Base-by-base conservation (phyloP, 2,797 vertebrate species). In the Myripristis murdjan region DNA sequence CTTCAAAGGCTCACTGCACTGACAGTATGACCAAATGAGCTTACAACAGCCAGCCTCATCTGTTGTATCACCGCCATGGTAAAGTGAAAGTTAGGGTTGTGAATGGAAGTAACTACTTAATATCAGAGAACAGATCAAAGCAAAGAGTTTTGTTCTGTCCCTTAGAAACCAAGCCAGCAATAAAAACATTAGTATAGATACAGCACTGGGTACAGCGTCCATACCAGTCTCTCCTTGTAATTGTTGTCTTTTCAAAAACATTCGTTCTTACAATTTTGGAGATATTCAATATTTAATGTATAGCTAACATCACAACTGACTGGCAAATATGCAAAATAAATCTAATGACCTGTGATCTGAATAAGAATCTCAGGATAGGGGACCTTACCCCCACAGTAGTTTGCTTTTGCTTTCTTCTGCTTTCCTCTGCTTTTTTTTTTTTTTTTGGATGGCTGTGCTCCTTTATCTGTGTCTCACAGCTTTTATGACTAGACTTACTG, bases 1-100 rank as follows among this genome's bases (percentile, higher is more conserved):
- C 88, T 89, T 91, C 81, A 92, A 91, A 91, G 81, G 66, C 81
- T 64, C 71, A 62, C 86, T 79, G 73, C 77, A 82, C 71, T 47
- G 63, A 43, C 58, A 4, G 64, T 79, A 75, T 84, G 83, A 79
- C 74, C 81, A 83, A 80, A 86, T 77, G 69, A 66, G 73, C 59
- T 9, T 53, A 57, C 69, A 87, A 77, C 76, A 53, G 58, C 73
- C 79, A 82, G 55, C 67, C 53, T 89, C 86, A 85, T 88, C 82
- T 89, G 81, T 75, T 79, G 76, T 62, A 56, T 82, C 63, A 62
- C 64, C 60, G 57, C 75, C 37, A 47, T 33, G 33, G 54, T 56
- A 63, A 79, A 81, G 76, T 84, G 62, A 70, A 86, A 77, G 68
- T 77, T 52, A 54, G 65, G 64, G 33, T 62, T 73, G 64, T 77